Evolutionary conservation across 2,113 vertebrate genomes (phyloP).

Genomic region (Setophaga petechia): DNA sequence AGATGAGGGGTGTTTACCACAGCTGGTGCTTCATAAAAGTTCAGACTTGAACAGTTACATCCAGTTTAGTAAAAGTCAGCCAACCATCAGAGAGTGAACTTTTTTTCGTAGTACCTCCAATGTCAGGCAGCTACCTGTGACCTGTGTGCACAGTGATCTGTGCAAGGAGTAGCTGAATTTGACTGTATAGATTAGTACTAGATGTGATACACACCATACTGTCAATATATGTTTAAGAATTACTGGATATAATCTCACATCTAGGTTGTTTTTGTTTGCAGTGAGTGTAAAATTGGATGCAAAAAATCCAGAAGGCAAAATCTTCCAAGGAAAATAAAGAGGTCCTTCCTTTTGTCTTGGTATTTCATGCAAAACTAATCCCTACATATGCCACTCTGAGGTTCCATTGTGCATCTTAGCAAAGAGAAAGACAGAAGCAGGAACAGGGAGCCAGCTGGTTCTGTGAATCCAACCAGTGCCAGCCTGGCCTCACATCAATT

Average conservation of each 20-base stretch:
- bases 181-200: not conserved
- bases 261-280: not conserved
- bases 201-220: not conserved
- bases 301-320: not conserved
- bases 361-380: not conserved
- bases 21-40: not conserved
- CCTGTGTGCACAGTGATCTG: not conserved
- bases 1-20: not conserved
- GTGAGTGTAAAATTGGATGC: not conserved
- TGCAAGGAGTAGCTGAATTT: not conserved
- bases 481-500: not conserved
- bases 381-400: not conserved
- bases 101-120: not conserved
- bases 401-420: not conserved
- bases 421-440: not conserved
- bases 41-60: not conserved
- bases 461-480: not conserved
- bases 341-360: not conserved
- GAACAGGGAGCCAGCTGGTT: not conserved
- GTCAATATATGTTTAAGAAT: not conserved
- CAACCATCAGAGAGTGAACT: accelerated
- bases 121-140: not conserved
- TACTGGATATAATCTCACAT: not conserved
- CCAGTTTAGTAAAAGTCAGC: not conserved
- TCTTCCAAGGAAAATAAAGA: not conserved